Conservation (phyloP, 1,140 invertebrate species). For the Paramacrobiotus metropolitanus region DNA sequence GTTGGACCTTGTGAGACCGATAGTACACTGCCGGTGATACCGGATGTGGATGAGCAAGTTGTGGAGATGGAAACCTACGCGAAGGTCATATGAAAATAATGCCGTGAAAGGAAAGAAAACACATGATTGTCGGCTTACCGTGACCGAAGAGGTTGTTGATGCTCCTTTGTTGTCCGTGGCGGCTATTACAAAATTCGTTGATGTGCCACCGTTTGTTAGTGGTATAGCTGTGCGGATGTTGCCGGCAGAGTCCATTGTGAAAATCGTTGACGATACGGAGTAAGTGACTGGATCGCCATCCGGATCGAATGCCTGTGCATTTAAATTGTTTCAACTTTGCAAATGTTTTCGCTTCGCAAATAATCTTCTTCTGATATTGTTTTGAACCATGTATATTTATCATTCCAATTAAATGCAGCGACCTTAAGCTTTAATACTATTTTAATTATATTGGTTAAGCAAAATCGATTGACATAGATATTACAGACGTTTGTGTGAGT, state of each 20-base stretch:
- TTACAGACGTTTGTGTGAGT: too few species aligned
- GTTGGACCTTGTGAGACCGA: background rate
- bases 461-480: too few species aligned
- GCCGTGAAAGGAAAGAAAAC: background rate
- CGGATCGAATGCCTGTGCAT: slow-evolving; percentile 4
- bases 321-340: too few species aligned
- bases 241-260: background rate
- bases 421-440: too few species aligned
- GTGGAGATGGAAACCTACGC: background rate
- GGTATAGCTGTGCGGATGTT: background rate
- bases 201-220: background rate
- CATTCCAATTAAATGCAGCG: too few species aligned
- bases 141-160: background rate
- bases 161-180: background rate
- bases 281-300: background rate
- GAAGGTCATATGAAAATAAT: background rate
- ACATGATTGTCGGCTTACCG: background rate
- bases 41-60: too few species aligned
- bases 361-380: too few species aligned
- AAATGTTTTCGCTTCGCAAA: too few species aligned
- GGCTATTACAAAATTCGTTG: background rate
- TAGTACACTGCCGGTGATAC: background rate
- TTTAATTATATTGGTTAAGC: too few species aligned
- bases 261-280: background rate
- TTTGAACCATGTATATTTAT: too few species aligned